Base-by-base conservation (phyloP, 2,113 vertebrate genomes). In the Anarhynchus alexandrinus region DNA sequence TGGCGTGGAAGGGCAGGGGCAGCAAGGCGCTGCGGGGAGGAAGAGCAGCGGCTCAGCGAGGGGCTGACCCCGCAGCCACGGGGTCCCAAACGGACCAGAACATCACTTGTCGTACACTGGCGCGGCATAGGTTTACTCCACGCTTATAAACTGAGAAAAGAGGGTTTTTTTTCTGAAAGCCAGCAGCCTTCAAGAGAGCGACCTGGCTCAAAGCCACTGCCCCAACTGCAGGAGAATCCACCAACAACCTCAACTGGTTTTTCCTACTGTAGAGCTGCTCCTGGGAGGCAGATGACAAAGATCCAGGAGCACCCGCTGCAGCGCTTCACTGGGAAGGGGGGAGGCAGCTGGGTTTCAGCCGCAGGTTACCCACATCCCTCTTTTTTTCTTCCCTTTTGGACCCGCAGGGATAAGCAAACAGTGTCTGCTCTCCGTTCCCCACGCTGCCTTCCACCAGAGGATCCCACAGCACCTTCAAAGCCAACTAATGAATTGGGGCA, bases 21-120 rank as follows among this genome's bases (percentile, higher is more conserved):
- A 42, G 62, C 18, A 32, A 21, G 8, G 2, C 20, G 6, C 21
- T 9, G 13, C 0, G 0, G 54, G 13, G 10, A 73, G 11, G 27
- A 86, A 49, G 2, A 66, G 59, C 36, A 38, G 34, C 76, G 43
- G 55, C 80, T 38, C 76, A 15, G 43, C 45, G 3, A n/a, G 36
- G 72, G 47, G 40, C 52, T 52, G 22, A 40, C 26, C 38, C 49
- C 0, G 9, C 0, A 74, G 34, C 54, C 73, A 34, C 0, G 0
- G 29, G 30, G 11, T 58, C 70, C 54, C 71, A 36, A 20, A 15
- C 0, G 7, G 40, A 65, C 34, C 59, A 34, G 30, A 40, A 34
- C 11, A 51, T 58, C 29, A 1, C 30, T 38, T 12, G 6, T 3
- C 23, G 5, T 14, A 52, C 6, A 2, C 26, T 32, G 27, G 78